Evolutionary conservation across 2,113 vertebrate species (phyloP).

Genomic region (Etheostoma spectabile): DNA sequence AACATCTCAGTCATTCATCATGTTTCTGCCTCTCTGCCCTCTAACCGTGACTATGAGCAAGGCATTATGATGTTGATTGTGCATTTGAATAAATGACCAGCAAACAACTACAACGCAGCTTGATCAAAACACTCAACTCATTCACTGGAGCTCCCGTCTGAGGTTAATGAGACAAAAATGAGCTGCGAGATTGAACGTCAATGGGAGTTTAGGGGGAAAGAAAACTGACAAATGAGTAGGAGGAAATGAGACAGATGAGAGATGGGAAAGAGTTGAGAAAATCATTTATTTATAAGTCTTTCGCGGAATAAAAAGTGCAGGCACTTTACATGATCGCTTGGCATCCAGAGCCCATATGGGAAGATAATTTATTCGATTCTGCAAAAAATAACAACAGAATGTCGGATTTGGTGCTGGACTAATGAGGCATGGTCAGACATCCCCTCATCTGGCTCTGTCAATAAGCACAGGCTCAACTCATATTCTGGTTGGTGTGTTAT

Average conservation of each 20-base stretch:
- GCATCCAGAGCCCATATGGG: conserved; percentile 36
- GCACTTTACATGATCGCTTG: conserved; percentile 66
- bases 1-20: conserved; percentile 73
- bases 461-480: conserved; percentile 44
- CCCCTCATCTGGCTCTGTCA: conserved; percentile 61
- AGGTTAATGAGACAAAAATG: conserved; percentile 36
- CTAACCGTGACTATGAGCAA: conserved; percentile 43
- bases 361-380: conserved; percentile 45
- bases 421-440: conserved; percentile 60
- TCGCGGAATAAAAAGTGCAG: conserved; percentile 48
- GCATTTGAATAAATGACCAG: conserved; percentile 56
- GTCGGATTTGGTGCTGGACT: conserved; percentile 57
- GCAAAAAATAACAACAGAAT: conserved; percentile 12
- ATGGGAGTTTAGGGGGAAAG: not conserved
- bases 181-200: conserved; percentile 21
- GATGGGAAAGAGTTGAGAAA: conserved; percentile 51
- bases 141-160: not conserved
- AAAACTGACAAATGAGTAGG: conserved; percentile 37
- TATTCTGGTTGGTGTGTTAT: conserved; percentile 48
- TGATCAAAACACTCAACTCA: conserved; percentile 56
- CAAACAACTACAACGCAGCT: conserved; percentile 43
- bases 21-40: conserved; percentile 61
- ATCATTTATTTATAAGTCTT: conserved; percentile 70
- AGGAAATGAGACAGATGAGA: conserved; percentile 73
- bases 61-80: conserved; percentile 56